These are phyloP conservation scores for Fratercula arctica DNA, from an alignment of 2,797 vertebrate species.

Conservation along the genomic window DNA sequence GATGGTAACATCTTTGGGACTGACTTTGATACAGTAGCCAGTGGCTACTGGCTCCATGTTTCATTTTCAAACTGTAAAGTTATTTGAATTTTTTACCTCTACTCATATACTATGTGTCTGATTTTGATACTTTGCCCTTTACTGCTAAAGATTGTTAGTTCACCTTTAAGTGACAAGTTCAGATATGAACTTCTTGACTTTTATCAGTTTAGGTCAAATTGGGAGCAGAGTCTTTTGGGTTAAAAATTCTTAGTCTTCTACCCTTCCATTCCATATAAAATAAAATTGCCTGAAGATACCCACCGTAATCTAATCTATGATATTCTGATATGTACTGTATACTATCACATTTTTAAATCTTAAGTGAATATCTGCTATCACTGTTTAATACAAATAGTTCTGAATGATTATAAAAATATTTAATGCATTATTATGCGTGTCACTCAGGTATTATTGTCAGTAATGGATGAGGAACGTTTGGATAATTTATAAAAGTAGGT, in stretches of 20 bases:
- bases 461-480: neutral
- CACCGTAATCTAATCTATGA: neutral
- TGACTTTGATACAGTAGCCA: neutral
- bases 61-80: neutral
- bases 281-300: conserved; percentile 28
- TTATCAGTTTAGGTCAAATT: conserved; percentile 22
- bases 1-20: neutral
- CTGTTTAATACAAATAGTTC: conserved; percentile 43
- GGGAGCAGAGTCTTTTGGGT: neutral
- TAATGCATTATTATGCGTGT: conserved; percentile 29
- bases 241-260: neutral
- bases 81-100: conserved; percentile 3
- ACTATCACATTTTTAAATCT: neutral
- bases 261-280: neutral
- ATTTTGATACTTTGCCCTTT: conserved; percentile 27
- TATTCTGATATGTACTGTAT: neutral
- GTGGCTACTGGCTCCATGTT: neutral
- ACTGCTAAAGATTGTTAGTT: neutral
- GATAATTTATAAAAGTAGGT: conserved; percentile 12
- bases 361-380: conserved; percentile 8
- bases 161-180: conserved; percentile 10
- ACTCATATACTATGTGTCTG: neutral
- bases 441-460: conserved; percentile 19
- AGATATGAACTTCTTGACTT: neutral
- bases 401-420: conserved; percentile 42